Conservation (phyloP, 2,888 invertebrate species). For the Drosophila neoperkinsi region DNA sequence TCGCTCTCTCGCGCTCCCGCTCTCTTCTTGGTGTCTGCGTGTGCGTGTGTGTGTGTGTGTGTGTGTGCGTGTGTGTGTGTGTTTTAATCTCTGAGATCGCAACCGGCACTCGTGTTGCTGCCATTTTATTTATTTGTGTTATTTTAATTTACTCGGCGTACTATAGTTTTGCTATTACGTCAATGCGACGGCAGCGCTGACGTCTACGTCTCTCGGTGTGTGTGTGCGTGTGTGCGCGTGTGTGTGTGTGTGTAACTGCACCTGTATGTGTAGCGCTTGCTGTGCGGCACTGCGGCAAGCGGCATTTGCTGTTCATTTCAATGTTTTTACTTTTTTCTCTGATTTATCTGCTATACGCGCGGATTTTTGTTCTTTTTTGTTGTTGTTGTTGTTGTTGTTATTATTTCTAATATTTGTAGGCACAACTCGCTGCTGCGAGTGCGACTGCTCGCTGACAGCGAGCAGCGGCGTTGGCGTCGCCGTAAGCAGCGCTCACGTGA, state of each 20-base stretch:
- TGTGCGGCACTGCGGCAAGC: constrained; percentile 69
- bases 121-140: constrained; percentile 75
- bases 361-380: constrained; percentile 21
- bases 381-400: constrained; percentile 40
- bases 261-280: constrained; percentile 21
- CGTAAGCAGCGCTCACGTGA: constrained; percentile 74
- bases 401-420: constrained; percentile 62
- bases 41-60: not conserved
- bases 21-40: not conserved
- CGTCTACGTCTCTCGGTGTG: constrained; percentile 54
- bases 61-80: not conserved
- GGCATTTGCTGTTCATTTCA: constrained; percentile 72
- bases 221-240: constrained; percentile 1
- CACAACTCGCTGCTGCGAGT: constrained; percentile 8
- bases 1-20: constrained; percentile 11
- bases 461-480: constrained; percentile 29
- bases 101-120: constrained; percentile 40
- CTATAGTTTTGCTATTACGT: constrained; percentile 75
- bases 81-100: constrained; percentile 33
- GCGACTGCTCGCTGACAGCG: constrained; percentile 9
- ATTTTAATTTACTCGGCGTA: constrained; percentile 73
- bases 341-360: constrained; percentile 71
- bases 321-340: constrained; percentile 75
- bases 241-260: constrained; percentile 33
- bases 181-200: constrained; percentile 74